Base-by-base conservation (phyloP, 2,888 invertebrate species). In the Phaonia tiefii region DNA sequence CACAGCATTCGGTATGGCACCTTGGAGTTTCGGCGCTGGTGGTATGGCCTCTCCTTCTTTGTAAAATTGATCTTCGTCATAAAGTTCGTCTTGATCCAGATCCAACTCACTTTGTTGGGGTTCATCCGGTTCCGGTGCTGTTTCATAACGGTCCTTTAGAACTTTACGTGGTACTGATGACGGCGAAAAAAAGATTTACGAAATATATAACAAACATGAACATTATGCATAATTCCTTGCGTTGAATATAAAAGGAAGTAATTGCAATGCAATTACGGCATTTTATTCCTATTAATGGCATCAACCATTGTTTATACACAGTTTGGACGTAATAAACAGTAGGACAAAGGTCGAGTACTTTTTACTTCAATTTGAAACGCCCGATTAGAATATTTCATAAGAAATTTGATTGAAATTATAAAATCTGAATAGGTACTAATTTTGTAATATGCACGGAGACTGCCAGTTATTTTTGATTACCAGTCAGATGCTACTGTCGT, bases 111-210 rank as follows among this genome's bases (percentile, higher is more conserved):
- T 89, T 84, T 91, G 93, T 84, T 93, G 92, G 83, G 93, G 93
- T 89, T 96, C 96, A 89, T 96, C 97, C 83, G 94, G 92, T 90
- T 96, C 96, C 63, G 95, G 93, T 31, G 94, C 93, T 81, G 95
- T 95, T 88, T 96, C 95, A 91, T 95, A 96, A 84, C 95, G 93
- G 90, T 96, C 96, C 88, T 95, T 95, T 81, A 97, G 92, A 71
- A 97, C 96, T 88, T 95, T 95, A 83, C 96, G 92, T 2, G 96
- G 96, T 83, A 97, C 97, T 97, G 92, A 1, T 89, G 91, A 51
- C 5, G 56, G 31, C 42, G 42, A 49, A 46, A 66, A 11, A 78
- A 5, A 72, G 13, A 31, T 17, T 8, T n/a, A n/a, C n/a, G 15
- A 13, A 20, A 63, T 42, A 42, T 13, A 22, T 5, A n/a, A 49